Evolutionary conservation across 2,888 invertebrate genomes (phyloP).

Genomic region (Seira ritae): DNA sequence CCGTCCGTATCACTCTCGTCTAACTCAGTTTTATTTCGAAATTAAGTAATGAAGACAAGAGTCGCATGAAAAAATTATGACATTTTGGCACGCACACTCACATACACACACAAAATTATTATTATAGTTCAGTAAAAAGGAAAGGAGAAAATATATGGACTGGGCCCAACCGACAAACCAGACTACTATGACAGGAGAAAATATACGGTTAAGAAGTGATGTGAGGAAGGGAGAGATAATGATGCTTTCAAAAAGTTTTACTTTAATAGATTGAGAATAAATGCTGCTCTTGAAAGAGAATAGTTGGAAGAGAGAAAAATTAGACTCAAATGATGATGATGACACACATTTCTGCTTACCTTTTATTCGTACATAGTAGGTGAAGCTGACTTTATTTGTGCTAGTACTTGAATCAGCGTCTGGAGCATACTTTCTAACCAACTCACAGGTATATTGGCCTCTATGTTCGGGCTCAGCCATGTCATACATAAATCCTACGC

Average conservation of each 20-base stretch:
- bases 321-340: neutral
- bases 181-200: neutral
- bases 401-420: constrained; percentile 40
- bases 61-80: neutral
- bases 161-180: neutral
- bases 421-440: constrained; percentile 38
- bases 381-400: constrained; percentile 36
- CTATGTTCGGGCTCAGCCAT: constrained; percentile 69
- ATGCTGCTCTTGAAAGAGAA: neutral
- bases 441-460: constrained; percentile 68
- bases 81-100: neutral
- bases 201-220: neutral
- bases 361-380: constrained; percentile 71
- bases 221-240: too few species aligned
- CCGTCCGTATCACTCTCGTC: too few species aligned
- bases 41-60: too few species aligned
- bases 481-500: constrained; percentile 59
- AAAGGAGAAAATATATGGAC: neutral
- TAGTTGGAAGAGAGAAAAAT: neutral
- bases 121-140: too few species aligned
- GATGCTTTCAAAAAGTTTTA: too few species aligned
- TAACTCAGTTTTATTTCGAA: too few species aligned
- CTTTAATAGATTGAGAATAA: too few species aligned
- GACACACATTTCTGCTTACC: constrained; percentile 47
- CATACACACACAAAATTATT: too few species aligned